A percentile compares a stretch with the other conserved stretches of the same genome.
Evolutionary conservation across 2,113 vertebrate species (phyloP).

Genomic region (Apus apus): DNA sequence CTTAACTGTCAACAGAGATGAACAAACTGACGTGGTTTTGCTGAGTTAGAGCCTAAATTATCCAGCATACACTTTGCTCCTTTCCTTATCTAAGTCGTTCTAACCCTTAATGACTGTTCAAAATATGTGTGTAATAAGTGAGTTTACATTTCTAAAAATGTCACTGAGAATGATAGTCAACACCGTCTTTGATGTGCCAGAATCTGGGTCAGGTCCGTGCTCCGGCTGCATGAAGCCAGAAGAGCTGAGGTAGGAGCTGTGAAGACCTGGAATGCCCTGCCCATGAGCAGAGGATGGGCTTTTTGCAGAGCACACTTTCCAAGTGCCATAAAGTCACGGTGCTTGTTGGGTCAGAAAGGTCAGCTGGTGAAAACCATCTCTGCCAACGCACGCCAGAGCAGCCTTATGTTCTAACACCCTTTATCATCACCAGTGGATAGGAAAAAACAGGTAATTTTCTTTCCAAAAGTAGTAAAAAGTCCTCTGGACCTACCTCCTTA

Average conservation of each 20-base stretch:
- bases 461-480: not conserved
- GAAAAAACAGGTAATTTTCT: not conserved
- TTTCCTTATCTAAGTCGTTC: not conserved
- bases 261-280: not conserved
- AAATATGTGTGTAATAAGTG: not conserved
- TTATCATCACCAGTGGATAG: not conserved
- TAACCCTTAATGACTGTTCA: not conserved
- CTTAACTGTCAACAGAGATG: not conserved
- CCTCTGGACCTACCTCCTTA: not conserved
- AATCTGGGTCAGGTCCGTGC: not conserved
- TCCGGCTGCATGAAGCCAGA: not conserved
- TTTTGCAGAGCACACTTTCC: not conserved
- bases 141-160: not conserved
- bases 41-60: not conserved
- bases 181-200: accelerated
- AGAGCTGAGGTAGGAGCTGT: not conserved
- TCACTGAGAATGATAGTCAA: not conserved
- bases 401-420: not conserved
- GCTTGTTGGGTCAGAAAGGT: not conserved
- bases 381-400: not conserved
- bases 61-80: not conserved
- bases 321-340: not conserved
- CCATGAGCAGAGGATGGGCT: not conserved
- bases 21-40: not conserved
- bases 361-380: not conserved